Conservation (phyloP, 2,888 invertebrate species). For the Xanthorhoe designata region DNA sequence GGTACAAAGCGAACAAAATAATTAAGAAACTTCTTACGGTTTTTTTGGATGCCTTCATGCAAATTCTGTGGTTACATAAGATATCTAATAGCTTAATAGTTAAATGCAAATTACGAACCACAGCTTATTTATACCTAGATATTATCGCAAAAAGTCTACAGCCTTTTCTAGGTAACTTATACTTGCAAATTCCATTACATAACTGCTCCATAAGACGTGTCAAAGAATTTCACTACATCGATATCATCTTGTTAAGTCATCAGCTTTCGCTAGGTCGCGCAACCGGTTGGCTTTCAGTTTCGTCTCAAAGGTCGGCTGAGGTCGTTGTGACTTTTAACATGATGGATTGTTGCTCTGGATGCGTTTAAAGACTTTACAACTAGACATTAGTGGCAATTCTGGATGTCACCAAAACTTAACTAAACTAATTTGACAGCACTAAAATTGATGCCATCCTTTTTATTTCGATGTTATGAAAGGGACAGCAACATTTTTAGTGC, state of each 20-base stretch:
- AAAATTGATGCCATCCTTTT: too few species aligned
- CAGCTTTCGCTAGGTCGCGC: slow-evolving; percentile 31
- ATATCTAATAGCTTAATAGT: too few species aligned
- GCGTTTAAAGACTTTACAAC: not conserved
- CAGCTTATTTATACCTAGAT: not conserved
- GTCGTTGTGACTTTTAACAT: slow-evolving; percentile 24
- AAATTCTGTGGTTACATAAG: too few species aligned
- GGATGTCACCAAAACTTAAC: too few species aligned
- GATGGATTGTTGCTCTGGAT: slow-evolving; percentile 9
- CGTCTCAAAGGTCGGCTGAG: slow-evolving; percentile 27
- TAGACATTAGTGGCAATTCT: too few species aligned
- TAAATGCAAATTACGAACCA: not conserved
- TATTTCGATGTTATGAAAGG: too few species aligned
- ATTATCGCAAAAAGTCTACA: not conserved
- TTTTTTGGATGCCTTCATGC: too few species aligned
- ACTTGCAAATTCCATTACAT: slow-evolving; percentile 14
- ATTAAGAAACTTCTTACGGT: too few species aligned
- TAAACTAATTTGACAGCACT: too few species aligned
- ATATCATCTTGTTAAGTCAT: slow-evolving; percentile 42
- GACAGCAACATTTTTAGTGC: too few species aligned
- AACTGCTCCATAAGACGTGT: slow-evolving; percentile 27
- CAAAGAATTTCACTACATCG: slow-evolving; percentile 34
- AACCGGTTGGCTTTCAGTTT: slow-evolving; percentile 28
- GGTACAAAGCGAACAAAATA: too few species aligned
- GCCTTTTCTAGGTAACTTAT: not conserved